phyloP scores from a whole-genome alignment of 1,140 invertebrate species.

The Sarcophaga peregrina region DNA sequence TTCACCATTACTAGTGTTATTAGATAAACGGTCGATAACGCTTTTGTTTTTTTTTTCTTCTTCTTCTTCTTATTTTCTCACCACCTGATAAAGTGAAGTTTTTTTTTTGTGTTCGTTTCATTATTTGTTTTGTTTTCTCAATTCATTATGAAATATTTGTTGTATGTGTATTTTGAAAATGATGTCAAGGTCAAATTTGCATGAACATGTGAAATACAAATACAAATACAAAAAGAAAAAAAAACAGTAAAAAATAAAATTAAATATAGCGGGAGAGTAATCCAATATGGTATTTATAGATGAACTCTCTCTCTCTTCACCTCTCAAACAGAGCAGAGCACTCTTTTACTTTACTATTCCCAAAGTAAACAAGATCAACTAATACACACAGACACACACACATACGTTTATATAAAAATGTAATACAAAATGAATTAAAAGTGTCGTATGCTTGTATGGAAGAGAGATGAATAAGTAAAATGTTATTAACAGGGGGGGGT shows the following conservation, averaged over 20 bases:
- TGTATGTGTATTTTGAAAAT: slow-evolving; percentile 35
- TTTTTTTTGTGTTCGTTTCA: slow-evolving; percentile 12
- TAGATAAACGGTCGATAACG: too few relatives aligned
- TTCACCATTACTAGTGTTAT: too few relatives aligned
- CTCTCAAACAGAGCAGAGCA: background rate
- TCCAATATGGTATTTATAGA: background rate
- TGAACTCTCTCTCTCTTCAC: background rate
- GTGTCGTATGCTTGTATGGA: too few relatives aligned
- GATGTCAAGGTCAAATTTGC: slow-evolving; percentile 43
- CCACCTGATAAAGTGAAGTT: slow-evolving; percentile 13
- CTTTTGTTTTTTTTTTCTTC: too few relatives aligned
- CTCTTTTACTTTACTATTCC: background rate
- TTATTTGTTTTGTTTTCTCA: background rate
- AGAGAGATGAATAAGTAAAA: too few relatives aligned
- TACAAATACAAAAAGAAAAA: background rate
- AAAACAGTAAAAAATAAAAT: too few relatives aligned
- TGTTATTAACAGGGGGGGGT: too few relatives aligned
- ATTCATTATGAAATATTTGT: slow-evolving; percentile 3
- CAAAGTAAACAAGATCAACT: background rate
- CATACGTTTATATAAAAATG: background rate
- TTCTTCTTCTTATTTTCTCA: too few relatives aligned
- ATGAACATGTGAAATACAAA: slow-evolving; percentile 31
- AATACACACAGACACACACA: background rate
- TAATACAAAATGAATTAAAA: too few relatives aligned
- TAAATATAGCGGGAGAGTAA: background rate